Evolutionary conservation across 2,888 invertebrate genomes (phyloP).

Genomic region (Chydorus sphaericus): DNA sequence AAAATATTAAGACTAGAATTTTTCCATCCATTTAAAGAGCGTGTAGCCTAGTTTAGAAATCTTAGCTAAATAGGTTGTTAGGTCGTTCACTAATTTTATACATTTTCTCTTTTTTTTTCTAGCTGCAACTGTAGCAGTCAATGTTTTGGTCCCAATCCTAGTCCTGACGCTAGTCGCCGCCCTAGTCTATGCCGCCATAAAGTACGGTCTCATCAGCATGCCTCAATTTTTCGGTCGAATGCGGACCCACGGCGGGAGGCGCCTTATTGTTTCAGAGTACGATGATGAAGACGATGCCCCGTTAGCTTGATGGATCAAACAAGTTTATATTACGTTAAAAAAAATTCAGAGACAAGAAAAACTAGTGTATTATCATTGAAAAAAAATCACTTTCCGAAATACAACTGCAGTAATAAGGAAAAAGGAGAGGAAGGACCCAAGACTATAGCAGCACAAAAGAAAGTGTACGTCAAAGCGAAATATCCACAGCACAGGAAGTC

Average conservation of each 20-base stretch:
- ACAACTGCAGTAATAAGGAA: conserved; percentile 8
- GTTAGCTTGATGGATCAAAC: not conserved
- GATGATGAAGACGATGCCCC: conserved; percentile 5
- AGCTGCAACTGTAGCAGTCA: conserved; percentile 4
- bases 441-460: too few species aligned
- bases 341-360: conserved; percentile 10
- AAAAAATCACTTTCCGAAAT: conserved; percentile 8
- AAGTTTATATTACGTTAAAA: not conserved
- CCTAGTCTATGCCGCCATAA: not conserved
- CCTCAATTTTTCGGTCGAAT: not conserved
- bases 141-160: conserved; percentile 5
- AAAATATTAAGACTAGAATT: too few species aligned
- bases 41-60: not conserved
- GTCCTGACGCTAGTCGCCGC: not conserved
- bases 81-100: not conserved
- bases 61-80: not conserved
- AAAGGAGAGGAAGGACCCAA: conserved; percentile 1
- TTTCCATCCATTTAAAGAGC: too few species aligned
- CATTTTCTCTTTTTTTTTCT: not conserved
- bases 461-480: conserved; percentile 4
- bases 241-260: not conserved
- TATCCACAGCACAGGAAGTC: conserved; percentile 5
- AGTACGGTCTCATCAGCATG: not conserved
- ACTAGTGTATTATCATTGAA: conserved; percentile 9
- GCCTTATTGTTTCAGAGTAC: not conserved